These are phyloP conservation scores for Trypoxylon attenuatum DNA, from an alignment of 2,888 invertebrate genomes.

Conservation along the genomic window DNA sequence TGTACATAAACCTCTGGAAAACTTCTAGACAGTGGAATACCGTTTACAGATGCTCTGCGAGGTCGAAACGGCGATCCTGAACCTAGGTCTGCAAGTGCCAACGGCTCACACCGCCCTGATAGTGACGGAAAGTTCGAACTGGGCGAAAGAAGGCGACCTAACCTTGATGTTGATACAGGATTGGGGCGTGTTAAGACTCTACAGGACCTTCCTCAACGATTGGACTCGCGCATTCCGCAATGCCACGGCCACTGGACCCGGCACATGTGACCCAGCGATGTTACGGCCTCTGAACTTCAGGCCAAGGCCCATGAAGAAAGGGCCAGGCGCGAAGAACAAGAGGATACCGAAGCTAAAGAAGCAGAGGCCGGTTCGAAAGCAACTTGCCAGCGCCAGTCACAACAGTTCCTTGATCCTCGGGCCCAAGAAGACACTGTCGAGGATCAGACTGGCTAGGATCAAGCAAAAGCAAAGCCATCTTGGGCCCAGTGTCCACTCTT, in stretches of 20 bases:
- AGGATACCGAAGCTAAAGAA: constrained; percentile 50
- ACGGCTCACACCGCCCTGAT: constrained; percentile 61
- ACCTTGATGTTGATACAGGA: constrained; percentile 79
- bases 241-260: constrained; percentile 66
- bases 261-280: constrained; percentile 63
- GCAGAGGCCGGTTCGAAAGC: constrained; percentile 49
- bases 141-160: constrained; percentile 75
- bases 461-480: constrained; percentile 46
- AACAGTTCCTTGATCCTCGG: constrained; percentile 51
- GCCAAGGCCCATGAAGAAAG: constrained; percentile 47
- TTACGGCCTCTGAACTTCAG: constrained; percentile 57
- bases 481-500: neutral
- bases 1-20: too few species aligned
- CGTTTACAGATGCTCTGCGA: constrained; percentile 76
- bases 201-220: constrained; percentile 78
- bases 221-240: constrained; percentile 77
- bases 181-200: constrained; percentile 78
- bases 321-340: constrained; percentile 31
- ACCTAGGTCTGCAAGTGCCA: constrained; percentile 71
- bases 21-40: neutral
- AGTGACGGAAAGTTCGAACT: constrained; percentile 72
- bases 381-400: constrained; percentile 26
- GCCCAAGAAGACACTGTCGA: constrained; percentile 45
- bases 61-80: constrained; percentile 77
- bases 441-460: constrained; percentile 55